Evolutionary conservation across 2,113 vertebrate genomes (phyloP).

Genomic region (Poeciliopsis occidentalis): DNA sequence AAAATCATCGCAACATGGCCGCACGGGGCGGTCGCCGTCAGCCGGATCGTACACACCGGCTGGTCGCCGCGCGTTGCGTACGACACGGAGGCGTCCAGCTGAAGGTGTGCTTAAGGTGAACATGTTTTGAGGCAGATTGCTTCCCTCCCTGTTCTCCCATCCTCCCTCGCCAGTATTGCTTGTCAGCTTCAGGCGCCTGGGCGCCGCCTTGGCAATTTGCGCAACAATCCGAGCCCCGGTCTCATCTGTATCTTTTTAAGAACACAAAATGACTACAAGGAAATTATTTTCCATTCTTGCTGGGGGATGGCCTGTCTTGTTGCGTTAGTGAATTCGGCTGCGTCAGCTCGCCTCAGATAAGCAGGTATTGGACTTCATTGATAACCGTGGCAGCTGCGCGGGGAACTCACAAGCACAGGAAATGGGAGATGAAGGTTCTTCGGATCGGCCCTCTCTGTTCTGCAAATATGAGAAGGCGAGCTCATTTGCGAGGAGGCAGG

Average conservation of each 20-base stretch:
- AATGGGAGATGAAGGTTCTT: constrained; percentile 21
- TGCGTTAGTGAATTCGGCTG: constrained; percentile 46
- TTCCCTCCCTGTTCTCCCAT: neutral
- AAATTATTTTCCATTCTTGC: constrained; percentile 41
- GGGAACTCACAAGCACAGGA: constrained; percentile 35
- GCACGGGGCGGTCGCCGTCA: neutral
- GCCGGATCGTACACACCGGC: neutral
- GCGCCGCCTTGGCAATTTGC: constrained; percentile 37
- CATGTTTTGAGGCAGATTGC: constrained; percentile 39
- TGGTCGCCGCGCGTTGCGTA: neutral
- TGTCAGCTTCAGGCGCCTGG: constrained; percentile 33
- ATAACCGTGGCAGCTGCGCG: constrained; percentile 38
- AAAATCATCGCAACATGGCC: neutral
- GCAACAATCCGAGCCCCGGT: constrained; percentile 40
- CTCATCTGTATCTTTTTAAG: constrained; percentile 41
- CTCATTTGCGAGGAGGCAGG: constrained; percentile 44
- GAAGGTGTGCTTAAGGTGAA: constrained; percentile 32
- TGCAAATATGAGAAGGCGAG: constrained; percentile 35
- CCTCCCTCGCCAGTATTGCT: constrained; percentile 26
- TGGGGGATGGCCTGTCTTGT: constrained; percentile 34
- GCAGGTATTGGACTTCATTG: constrained; percentile 43
- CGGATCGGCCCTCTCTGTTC: constrained; percentile 34
- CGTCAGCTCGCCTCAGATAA: constrained; percentile 43
- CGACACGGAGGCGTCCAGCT: constrained; percentile 22
- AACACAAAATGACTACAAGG: constrained; percentile 42